Conservation (phyloP, 2,113 vertebrate genomes). For the Chionomys nivalis region DNA sequence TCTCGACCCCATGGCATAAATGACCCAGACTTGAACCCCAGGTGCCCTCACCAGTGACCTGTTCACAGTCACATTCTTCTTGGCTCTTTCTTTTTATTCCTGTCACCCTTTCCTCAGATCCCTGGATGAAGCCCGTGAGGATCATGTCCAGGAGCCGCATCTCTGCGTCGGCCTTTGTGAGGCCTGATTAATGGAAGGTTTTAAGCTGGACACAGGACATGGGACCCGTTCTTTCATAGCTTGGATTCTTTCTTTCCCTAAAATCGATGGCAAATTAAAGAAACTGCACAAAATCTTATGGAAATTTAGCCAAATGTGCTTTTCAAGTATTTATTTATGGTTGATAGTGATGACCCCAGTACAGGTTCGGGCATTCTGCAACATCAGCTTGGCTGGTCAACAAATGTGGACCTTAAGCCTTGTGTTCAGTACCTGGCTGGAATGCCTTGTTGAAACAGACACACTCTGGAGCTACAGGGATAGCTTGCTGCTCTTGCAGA, state of each 20-base stretch:
- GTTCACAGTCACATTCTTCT: neutral
- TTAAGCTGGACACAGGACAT: no score
- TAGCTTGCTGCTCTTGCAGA: neutral
- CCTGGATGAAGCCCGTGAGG: neutral
- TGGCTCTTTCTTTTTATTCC: neutral
- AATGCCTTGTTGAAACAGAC: neutral
- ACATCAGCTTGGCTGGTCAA: neutral
- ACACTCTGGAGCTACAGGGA: no score
- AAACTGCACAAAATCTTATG: neutral
- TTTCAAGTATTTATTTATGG: constrained; percentile 58
- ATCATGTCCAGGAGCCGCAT: neutral
- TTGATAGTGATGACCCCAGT: neutral
- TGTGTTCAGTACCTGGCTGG: neutral
- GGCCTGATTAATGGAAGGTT: neutral
- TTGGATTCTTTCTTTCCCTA: neutral
- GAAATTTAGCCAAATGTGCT: neutral
- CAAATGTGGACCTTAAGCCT: neutral
- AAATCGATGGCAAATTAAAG: neutral
- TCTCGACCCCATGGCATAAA: rapidly evolving
- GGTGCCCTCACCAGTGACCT: neutral
- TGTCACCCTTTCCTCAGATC: neutral
- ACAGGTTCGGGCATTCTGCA: constrained; percentile 46
- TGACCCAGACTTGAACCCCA: neutral
- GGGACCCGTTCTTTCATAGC: neutral
- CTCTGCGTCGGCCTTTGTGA: neutral